Conservation (phyloP, 2,888 invertebrate genomes). For the Odontothrips loti region DNA sequence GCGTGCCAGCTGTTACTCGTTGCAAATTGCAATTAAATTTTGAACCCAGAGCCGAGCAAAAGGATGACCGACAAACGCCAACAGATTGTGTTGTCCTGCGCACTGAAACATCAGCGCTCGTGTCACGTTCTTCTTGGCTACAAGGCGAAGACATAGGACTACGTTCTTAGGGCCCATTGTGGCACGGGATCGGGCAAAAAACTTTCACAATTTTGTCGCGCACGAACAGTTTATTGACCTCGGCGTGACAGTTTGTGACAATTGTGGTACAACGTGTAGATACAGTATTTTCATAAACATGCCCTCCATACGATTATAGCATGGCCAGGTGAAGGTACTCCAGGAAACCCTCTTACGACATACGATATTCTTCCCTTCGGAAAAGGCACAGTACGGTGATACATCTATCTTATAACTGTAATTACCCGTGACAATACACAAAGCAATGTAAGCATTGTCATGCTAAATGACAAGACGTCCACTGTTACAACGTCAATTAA, state of each 20-base stretch:
- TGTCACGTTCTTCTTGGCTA: too few relatives aligned
- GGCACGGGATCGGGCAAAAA: too few relatives aligned
- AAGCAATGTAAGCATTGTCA: background rate
- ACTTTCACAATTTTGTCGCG: background rate
- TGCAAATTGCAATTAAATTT: too few relatives aligned
- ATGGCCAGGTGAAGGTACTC: background rate
- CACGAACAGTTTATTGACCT: background rate
- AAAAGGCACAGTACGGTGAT: conserved; percentile 17
- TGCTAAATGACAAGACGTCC: background rate
- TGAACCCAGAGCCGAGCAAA: too few relatives aligned
- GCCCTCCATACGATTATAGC: background rate
- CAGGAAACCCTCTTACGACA: background rate
- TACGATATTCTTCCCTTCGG: background rate
- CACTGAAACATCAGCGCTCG: too few relatives aligned
- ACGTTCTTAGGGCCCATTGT: too few relatives aligned
- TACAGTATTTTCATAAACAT: background rate
- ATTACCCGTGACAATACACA: conserved; percentile 22
- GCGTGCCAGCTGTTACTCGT: too few relatives aligned
- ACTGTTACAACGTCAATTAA: too few relatives aligned
- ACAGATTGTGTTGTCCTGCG: too few relatives aligned
- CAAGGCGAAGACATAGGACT: too few relatives aligned
- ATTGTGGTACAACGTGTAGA: conserved; percentile 14
- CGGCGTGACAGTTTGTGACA: conserved; percentile 8
- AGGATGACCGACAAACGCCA: too few relatives aligned
- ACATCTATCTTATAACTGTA: conserved; percentile 8